Evolutionary conservation across 2,888 invertebrate genomes (phyloP).

Genomic region (Rugalucina vietnamica): DNA sequence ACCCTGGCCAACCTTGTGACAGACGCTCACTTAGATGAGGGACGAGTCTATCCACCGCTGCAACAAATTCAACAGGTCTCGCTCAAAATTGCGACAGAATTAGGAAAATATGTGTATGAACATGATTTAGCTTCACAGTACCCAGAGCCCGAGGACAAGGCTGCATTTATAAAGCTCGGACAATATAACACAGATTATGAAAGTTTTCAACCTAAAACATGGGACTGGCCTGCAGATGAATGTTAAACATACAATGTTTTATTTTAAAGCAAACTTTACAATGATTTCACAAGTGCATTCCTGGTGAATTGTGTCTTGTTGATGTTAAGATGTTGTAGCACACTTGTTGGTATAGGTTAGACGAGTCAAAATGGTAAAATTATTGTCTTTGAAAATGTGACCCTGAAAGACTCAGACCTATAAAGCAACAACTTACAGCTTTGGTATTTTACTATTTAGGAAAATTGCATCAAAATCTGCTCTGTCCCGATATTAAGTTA

Average conservation of each 20-base stretch:
- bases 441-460: too few relatives aligned
- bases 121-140: conserved; percentile 84
- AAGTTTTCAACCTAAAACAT: conserved; percentile 84
- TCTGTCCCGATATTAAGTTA: too few relatives aligned
- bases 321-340: too few relatives aligned
- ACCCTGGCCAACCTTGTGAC: conserved; percentile 92
- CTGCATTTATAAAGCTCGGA: conserved; percentile 83
- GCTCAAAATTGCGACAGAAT: conserved; percentile 91
- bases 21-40: conserved; percentile 91
- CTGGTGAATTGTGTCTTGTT: not conserved
- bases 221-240: conserved; percentile 81
- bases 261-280: too few relatives aligned
- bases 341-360: too few relatives aligned
- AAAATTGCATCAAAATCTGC: too few relatives aligned
- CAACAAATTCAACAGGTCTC: conserved; percentile 93
- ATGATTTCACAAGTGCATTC: conserved; percentile 17
- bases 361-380: too few relatives aligned
- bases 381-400: too few relatives aligned
- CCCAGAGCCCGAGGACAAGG: conserved; percentile 86
- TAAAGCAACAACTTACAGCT: too few relatives aligned
- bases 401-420: too few relatives aligned
- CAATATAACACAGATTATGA: conserved; percentile 84
- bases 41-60: conserved; percentile 96
- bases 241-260: too few relatives aligned
- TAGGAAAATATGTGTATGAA: conserved; percentile 93